phyloP scores from a whole-genome alignment of 2,113 vertebrate genomes.

The Butastur rufipennis region DNA sequence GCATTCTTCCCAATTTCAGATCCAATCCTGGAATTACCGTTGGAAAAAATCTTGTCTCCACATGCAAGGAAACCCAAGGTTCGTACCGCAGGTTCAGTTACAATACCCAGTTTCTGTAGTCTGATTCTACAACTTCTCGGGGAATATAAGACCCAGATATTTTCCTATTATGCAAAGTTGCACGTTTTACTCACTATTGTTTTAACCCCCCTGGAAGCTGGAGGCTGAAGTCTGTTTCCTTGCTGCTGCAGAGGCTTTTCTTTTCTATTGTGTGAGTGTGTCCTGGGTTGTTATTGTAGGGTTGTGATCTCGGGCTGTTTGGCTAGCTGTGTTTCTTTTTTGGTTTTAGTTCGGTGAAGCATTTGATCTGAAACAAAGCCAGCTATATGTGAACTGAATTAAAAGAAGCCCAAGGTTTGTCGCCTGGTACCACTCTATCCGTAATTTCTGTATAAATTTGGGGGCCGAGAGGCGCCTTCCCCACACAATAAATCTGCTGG shows the following conservation, averaged over 20 bases:
- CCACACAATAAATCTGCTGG: background rate
- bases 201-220: conserved; percentile 63
- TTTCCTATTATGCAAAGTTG: background rate
- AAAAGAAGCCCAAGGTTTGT: background rate
- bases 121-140: background rate
- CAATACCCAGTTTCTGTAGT: fast-evolving
- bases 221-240: conserved; percentile 55
- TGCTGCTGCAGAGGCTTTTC: conserved; percentile 39
- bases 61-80: background rate
- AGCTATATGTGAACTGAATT: background rate
- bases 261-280: conserved; percentile 35
- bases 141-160: background rate
- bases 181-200: conserved; percentile 45
- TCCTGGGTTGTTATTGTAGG: conserved; percentile 30
- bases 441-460: background rate
- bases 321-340: conserved; percentile 40
- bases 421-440: background rate
- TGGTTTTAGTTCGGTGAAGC: background rate
- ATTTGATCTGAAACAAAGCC: conserved; percentile 38
- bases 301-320: conserved; percentile 33
- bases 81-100: background rate
- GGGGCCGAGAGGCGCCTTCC: fast-evolving
- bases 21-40: background rate
- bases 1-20: background rate
- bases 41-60: background rate